phyloP scores from a whole-genome alignment of 2,888 invertebrate genomes.

The Zelleria hepariella region DNA sequence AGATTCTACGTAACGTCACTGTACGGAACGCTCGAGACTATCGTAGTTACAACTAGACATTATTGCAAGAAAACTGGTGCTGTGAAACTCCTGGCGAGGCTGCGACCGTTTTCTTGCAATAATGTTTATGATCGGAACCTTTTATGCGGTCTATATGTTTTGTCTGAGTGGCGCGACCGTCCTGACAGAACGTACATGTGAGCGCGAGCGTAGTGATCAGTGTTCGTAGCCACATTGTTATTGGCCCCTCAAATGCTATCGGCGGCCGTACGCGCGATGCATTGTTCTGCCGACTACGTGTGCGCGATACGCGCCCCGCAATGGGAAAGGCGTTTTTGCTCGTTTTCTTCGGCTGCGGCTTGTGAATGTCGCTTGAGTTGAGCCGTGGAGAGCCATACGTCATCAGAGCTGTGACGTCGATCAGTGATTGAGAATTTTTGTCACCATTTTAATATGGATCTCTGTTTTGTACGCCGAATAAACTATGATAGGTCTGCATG shows the following conservation, averaged over 20 bases:
- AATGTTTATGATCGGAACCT: conserved; percentile 38
- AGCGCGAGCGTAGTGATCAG: conserved; percentile 41
- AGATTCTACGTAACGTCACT: not conserved
- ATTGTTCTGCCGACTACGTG: conserved; percentile 1
- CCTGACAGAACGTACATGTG: conserved; percentile 59
- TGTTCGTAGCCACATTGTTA: conserved; percentile 46
- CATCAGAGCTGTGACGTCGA: no score
- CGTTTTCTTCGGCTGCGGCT: no score
- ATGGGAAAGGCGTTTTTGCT: no score
- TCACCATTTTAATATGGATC: no score
- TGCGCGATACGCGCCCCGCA: not conserved
- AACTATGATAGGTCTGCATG: no score
- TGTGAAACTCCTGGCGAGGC: not conserved
- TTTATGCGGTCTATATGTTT: conserved; percentile 50
- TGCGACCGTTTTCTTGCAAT: not conserved
- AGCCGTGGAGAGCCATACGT: no score
- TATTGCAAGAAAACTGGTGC: not conserved
- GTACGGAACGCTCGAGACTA: not conserved
- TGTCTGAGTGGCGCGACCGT: conserved; percentile 31
- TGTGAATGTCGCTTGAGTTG: no score
- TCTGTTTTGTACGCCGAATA: no score
- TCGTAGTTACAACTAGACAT: not conserved
- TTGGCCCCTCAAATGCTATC: not conserved
- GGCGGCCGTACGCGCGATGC: not conserved
- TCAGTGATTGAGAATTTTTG: no score